Evolutionary conservation across 2,113 vertebrate species (phyloP).

Genomic region (Craseonycteris thonglongyai): DNA sequence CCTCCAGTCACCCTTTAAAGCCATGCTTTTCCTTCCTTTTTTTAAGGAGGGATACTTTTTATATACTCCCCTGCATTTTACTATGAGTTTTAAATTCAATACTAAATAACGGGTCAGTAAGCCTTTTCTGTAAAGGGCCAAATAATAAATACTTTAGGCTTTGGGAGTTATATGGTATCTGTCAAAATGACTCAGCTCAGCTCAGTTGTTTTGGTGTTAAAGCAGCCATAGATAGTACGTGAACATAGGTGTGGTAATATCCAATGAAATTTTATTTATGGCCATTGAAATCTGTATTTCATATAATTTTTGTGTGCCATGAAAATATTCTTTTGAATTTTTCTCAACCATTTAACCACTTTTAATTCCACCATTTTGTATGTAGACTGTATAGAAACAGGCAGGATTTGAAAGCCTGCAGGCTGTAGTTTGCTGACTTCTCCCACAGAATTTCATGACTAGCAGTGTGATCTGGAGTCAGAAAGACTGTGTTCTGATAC

Average conservation of each 20-base stretch:
- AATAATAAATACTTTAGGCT: neutral
- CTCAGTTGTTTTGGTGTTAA: neutral
- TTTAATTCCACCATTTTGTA: neutral
- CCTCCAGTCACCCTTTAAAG: neutral
- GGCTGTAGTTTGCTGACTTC: neutral
- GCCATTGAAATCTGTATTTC: neutral
- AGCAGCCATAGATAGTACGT: neutral
- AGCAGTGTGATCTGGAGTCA: neutral
- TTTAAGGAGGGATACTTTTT: neutral
- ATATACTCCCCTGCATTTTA: neutral
- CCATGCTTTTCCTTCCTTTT: neutral
- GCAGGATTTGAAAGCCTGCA: neutral
- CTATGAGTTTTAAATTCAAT: slow-evolving; percentile 19
- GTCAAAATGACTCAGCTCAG: neutral
- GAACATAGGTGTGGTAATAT: neutral
- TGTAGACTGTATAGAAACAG: neutral
- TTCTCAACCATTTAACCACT: neutral
- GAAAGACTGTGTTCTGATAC: neutral
- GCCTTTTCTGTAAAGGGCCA: neutral
- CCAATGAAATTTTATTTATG: neutral
- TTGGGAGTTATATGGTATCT: neutral
- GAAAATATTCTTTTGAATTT: neutral
- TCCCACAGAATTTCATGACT: neutral
- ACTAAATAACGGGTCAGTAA: neutral
- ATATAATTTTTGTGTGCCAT: neutral